Conservation (phyloP, 2,797 vertebrate genomes). For the Eurystomus glaucurus region DNA sequence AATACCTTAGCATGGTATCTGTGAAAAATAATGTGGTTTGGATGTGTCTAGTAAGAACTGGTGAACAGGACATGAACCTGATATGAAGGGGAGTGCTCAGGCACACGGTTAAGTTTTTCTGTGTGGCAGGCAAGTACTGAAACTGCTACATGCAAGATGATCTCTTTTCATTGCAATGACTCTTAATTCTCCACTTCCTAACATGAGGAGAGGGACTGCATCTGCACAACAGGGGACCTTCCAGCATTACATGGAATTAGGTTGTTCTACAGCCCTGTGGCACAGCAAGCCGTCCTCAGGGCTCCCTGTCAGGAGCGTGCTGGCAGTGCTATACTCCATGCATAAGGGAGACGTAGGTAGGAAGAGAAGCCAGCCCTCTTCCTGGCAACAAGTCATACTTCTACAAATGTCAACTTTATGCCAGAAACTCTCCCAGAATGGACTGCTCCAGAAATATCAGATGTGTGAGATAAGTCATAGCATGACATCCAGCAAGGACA, state of each 20-base stretch:
- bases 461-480: not conserved
- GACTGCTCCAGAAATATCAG: not conserved
- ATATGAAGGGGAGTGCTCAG: not conserved
- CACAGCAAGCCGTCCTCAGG: not conserved
- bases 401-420: not conserved
- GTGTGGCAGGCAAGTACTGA: not conserved
- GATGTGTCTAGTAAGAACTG: not conserved
- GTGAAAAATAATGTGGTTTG: slow-evolving; percentile 13
- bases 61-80: slow-evolving; percentile 13
- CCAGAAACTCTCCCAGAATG: not conserved
- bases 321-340: not conserved
- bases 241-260: not conserved
- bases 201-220: not conserved
- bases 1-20: not conserved
- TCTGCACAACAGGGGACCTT: not conserved
- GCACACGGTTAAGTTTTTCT: not conserved
- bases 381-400: not conserved
- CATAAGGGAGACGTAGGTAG: not conserved
- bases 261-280: not conserved
- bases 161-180: not conserved
- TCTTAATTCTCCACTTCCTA: not conserved
- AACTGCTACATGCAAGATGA: not conserved
- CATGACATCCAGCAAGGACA: not conserved
- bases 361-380: not conserved
- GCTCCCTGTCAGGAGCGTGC: not conserved